phyloP scores from a whole-genome alignment of 53 echinoderm and acorn worm genomes.

The Paelopatides confundens region DNA sequence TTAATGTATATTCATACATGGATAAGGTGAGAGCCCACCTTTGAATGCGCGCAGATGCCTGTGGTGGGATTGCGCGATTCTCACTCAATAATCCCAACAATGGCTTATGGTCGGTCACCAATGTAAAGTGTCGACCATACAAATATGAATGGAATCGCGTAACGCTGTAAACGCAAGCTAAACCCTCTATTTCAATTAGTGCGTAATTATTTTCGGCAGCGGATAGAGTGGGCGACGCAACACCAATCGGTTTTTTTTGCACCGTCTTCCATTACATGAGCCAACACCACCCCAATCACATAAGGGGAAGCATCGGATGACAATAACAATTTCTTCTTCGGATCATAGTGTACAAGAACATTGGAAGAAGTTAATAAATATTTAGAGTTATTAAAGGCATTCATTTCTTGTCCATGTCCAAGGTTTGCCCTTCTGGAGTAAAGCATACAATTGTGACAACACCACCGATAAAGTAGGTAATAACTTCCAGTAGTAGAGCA shows the following conservation, averaged over 20 bases:
- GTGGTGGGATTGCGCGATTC: slow-evolving; percentile 16
- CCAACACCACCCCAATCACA: not conserved
- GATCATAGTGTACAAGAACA: slow-evolving; percentile 42
- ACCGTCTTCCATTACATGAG: not conserved
- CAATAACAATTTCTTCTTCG: not conserved
- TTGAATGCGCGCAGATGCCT: slow-evolving; percentile 64
- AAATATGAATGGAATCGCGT: not conserved
- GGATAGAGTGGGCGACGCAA: not conserved
- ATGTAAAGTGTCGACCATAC: slow-evolving; percentile 23
- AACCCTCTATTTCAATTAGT: slow-evolving; percentile 65
- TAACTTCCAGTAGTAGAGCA: slow-evolving; percentile 53
- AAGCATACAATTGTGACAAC: slow-evolving; percentile 44
- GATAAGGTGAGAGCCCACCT: slow-evolving; percentile 66
- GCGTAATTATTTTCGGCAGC: slow-evolving; percentile 33
- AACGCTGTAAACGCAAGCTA: slow-evolving; percentile 21
- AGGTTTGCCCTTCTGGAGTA: slow-evolving; percentile 28
- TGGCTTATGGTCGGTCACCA: slow-evolving; percentile 75
- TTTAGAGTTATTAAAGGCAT: not conserved
- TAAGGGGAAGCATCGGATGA: slow-evolving; percentile 37
- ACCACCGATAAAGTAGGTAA: slow-evolving; percentile 45
- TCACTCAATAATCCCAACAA: slow-evolving; percentile 52
- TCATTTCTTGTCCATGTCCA: slow-evolving; percentile 40
- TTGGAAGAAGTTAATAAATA: not conserved
- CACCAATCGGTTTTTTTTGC: not conserved
- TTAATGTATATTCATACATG: slow-evolving; percentile 43